Conservation (phyloP, 2,797 vertebrate genomes). For the Sebastes taczanowskii region DNA sequence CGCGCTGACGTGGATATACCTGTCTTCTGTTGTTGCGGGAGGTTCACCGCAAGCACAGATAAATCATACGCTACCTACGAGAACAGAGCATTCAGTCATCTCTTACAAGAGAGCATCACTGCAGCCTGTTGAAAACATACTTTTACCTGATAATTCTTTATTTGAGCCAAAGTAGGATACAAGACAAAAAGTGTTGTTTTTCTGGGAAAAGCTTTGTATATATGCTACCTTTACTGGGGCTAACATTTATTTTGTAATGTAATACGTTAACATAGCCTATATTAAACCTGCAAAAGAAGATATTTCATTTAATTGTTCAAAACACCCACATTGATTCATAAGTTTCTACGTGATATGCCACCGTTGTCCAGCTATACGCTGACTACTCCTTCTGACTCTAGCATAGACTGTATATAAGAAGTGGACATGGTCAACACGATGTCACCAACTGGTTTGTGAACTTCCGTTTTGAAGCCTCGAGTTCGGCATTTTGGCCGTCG, state of each 20-base stretch:
- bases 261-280: too few species aligned
- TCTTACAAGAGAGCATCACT: constrained; percentile 16
- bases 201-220: background rate
- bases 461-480: too few species aligned
- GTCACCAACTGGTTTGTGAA: too few species aligned
- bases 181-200: background rate
- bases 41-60: constrained; percentile 40
- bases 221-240: background rate
- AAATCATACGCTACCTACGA: constrained; percentile 46
- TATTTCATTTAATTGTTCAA: too few species aligned
- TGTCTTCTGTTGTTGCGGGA: constrained; percentile 45
- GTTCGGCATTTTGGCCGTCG: too few species aligned
- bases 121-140: background rate
- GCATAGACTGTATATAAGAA: too few species aligned
- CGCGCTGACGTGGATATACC: constrained; percentile 53
- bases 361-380: too few species aligned
- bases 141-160: background rate
- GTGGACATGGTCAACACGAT: too few species aligned
- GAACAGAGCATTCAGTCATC: constrained; percentile 39
- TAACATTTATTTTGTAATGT: background rate
- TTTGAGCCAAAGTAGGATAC: background rate
- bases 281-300: too few species aligned
- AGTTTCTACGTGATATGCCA: too few species aligned
- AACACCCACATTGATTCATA: too few species aligned
- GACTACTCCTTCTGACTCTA: too few species aligned